A percentile compares a stretch with the other conserved stretches of the same genome.
These are phyloP conservation scores for Acleris cristana DNA, from an alignment of 2,888 invertebrate species.

Conservation along the genomic window DNA sequence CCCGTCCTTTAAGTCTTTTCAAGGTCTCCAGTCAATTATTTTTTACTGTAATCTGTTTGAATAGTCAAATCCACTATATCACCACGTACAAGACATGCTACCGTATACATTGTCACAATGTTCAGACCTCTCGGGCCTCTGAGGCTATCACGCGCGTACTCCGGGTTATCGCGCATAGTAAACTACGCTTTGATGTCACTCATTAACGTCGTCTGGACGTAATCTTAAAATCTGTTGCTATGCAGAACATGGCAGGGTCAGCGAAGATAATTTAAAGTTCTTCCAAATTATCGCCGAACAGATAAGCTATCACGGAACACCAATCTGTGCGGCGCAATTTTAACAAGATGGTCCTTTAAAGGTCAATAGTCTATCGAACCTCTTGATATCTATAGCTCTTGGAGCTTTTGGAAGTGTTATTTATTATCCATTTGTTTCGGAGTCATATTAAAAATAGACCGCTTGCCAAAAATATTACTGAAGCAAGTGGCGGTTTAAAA, in stretches of 20 bases:
- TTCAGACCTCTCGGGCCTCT: conserved; percentile 17
- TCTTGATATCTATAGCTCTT: neutral
- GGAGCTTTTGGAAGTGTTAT: conserved; percentile 4
- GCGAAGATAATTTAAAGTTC: conserved; percentile 5
- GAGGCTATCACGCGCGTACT: conserved; percentile 25
- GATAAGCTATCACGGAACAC: neutral
- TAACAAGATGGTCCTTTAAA: neutral
- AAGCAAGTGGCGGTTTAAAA: conserved; percentile 17
- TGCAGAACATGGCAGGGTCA: conserved; percentile 20
- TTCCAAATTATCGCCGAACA: neutral
- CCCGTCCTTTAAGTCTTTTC: neutral
- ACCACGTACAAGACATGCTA: neutral
- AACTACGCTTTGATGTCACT: conserved; percentile 43
- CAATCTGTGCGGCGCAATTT: too few relatives aligned
- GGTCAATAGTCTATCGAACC: neutral
- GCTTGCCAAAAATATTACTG: conserved; percentile 18
- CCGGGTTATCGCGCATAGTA: conserved; percentile 52
- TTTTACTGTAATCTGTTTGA: neutral
- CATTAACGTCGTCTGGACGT: conserved; percentile 39
- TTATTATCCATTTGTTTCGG: conserved; percentile 21
- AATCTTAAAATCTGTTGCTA: conserved; percentile 29
- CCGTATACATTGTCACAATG: neutral
- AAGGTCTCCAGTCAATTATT: neutral
- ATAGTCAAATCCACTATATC: neutral
- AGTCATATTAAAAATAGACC: conserved; percentile 24